Evolutionary conservation across 2,113 vertebrate species (phyloP).

Genomic region (Fulica atra): DNA sequence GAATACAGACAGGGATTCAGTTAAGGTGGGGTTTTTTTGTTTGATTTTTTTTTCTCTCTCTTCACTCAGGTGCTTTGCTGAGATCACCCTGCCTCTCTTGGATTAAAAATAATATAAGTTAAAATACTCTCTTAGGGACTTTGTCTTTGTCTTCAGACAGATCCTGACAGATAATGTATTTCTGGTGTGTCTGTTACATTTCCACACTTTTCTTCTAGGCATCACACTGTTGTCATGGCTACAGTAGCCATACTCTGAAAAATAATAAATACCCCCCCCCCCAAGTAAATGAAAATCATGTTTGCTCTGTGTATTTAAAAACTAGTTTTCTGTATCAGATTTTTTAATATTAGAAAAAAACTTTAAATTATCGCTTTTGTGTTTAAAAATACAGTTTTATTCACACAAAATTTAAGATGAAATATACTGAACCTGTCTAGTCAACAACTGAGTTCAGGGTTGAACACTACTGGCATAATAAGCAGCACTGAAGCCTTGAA

Average conservation of each 20-base stretch:
- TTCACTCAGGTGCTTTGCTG: not conserved
- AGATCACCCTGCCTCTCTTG: not conserved
- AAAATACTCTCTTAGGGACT: not conserved
- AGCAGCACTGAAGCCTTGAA: not conserved
- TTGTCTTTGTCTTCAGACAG: not conserved
- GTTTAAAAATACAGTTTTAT: not conserved
- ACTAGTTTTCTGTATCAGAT: not conserved
- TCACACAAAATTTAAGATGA: not conserved
- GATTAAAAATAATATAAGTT: not conserved
- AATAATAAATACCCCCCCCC: not conserved
- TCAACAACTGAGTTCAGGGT: accelerated
- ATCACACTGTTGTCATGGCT: not conserved
- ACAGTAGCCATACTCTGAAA: not conserved
- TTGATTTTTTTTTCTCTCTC: not conserved
- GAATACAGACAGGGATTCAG: not conserved
- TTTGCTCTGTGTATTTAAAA: not conserved
- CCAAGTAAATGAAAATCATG: not conserved
- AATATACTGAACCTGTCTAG: not conserved
- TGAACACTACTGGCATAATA: not conserved
- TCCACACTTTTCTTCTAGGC: not conserved
- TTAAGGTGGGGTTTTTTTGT: not conserved
- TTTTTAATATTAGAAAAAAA: not conserved
- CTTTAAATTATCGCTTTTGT: not conserved
- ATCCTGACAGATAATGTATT: not conserved
- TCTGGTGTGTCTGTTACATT: not conserved